A percentile compares a stretch with the other conserved stretches of the same genome.
Evolutionary conservation across 2,113 vertebrate genomes (phyloP).

Genomic region (Gulo gulo): DNA sequence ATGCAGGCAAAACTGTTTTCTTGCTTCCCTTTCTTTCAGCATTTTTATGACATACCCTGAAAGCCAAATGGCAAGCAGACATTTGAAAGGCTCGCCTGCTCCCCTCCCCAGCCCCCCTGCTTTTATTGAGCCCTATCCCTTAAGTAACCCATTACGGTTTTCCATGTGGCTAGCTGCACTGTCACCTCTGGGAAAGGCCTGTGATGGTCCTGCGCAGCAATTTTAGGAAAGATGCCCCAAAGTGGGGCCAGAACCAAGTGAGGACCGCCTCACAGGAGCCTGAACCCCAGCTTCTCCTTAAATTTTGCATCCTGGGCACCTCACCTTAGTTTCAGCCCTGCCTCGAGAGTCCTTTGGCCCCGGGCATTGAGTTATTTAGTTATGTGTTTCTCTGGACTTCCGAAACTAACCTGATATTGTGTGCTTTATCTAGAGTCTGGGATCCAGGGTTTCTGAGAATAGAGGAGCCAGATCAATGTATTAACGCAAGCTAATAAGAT

Average conservation of each 20-base stretch:
- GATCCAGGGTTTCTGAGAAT: slow-evolving; percentile 61
- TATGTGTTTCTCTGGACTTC: slow-evolving; percentile 47
- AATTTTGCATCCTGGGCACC: neutral
- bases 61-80: slow-evolving; percentile 8
- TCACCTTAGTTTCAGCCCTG: neutral
- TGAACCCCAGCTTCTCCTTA: neutral
- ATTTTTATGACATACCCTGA: slow-evolving; percentile 39
- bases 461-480: slow-evolving; percentile 68
- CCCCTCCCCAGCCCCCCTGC: neutral
- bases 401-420: slow-evolving; percentile 64
- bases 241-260: neutral
- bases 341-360: neutral
- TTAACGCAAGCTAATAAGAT: slow-evolving; percentile 72
- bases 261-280: neutral
- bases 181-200: slow-evolving; percentile 28
- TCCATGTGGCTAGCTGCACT: neutral
- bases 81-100: neutral
- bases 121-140: slow-evolving; percentile 32
- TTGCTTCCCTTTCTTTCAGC: neutral
- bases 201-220: neutral
- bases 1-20: neutral
- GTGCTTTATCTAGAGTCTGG: slow-evolving; percentile 66
- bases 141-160: slow-evolving; percentile 24
- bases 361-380: neutral
- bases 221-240: neutral